A percentile compares a stretch with the other conserved stretches of the same genome.
phyloP scores from a whole-genome alignment of 2,797 vertebrate genomes.

The Caiman crocodilus region DNA sequence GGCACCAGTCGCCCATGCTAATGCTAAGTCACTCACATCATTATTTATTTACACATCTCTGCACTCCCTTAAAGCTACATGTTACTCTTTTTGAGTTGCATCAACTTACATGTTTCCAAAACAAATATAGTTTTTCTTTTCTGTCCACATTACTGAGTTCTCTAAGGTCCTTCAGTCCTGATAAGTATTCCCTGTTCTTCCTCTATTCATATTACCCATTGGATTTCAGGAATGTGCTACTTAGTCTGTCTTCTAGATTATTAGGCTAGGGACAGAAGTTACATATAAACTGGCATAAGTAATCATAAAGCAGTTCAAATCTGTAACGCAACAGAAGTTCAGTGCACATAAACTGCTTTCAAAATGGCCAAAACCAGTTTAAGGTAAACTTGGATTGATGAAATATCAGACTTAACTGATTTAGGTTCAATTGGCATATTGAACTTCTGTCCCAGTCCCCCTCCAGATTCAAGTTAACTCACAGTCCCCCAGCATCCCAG shows the following conservation, averaged over 20 bases:
- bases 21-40: not conserved
- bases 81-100: not conserved
- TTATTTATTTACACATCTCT: conserved; percentile 23
- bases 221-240: not conserved
- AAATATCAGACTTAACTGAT: no score
- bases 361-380: no score
- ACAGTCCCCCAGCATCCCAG: no score
- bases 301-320: no score
- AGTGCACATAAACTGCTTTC: no score
- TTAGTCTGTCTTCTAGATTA: not conserved
- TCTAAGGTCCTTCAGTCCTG: not conserved
- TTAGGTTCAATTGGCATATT: no score
- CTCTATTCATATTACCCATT: not conserved
- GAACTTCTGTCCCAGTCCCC: no score
- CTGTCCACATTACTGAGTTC: not conserved
- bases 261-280: no score
- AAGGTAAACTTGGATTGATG: no score
- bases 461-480: no score
- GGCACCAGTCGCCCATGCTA: conserved; percentile 18
- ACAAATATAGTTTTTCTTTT: conserved; percentile 28
- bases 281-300: no score
- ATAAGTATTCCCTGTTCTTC: not conserved
- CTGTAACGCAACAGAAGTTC: no score
- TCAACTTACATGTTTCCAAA: not conserved
- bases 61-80: not conserved